Evolutionary conservation across 2,888 invertebrate species (phyloP), one percentile per base, ranked within the genome.

Genomic region (Sturmia bella): DNA sequence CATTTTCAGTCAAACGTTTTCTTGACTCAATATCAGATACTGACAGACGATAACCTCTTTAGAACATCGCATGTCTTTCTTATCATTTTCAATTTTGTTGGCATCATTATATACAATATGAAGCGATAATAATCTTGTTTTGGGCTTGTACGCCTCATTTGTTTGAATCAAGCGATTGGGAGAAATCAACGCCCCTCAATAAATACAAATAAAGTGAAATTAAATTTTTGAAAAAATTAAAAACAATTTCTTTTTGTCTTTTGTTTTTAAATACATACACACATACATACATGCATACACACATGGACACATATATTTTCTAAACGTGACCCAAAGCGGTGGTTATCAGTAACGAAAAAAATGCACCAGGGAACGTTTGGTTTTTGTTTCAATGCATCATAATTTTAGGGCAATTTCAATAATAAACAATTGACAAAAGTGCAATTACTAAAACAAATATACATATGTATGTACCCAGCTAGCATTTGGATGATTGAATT

Each of bases 131-230:
- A 61, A 68, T 76, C 59, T 15, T 19, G 6, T 37, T 45, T 54
- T n/a, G 32, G 24, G 5, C 9, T 37, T 37, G 41, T 52, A 59
- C 37, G 57, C 15, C 69, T 59, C 12, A 50, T 50, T 70, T 72
- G 6, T 52, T 50, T 24, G 24, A n/a, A 48, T 57, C 27, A 37
- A 50, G 48, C 15, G 45, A 15, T 69, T 45, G 24, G 37, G 15
- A n/a, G 1, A 59, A 52, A 52, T 59, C 37, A 66, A 78, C 78
- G 78, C 78, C 78, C 78, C 66, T 66, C 52, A 78, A n/a, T n/a
- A n/a, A n/a, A n/a, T n/a, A n/a, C n/a, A 72, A 64, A 66, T 32
- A 45, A 7, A n/a, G n/a, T n/a, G 1, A 50, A 13, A 66, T 75
- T 66, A 41, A 15, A 12, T 39, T 50, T 45, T 48, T 12, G 15